phyloP scores from a whole-genome alignment of 2,888 invertebrate genomes.

The Parascotia fuliginaria region DNA sequence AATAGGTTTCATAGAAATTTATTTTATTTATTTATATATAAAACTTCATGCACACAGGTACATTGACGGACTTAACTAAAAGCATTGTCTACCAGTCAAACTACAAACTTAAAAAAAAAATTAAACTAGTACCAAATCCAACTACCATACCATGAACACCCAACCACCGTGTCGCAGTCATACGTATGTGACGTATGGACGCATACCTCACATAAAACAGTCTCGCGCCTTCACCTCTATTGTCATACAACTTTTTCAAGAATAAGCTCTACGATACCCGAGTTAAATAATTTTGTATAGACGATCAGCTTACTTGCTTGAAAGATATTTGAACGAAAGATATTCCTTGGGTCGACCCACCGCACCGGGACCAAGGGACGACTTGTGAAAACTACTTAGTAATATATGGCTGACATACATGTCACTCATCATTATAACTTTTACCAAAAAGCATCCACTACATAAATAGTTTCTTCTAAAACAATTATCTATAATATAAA shows the following conservation, averaged over 20 bases:
- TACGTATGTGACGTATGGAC: constrained; percentile 25
- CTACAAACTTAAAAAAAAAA: neutral
- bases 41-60: too few relatives aligned
- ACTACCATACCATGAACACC: constrained; percentile 12
- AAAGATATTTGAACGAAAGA: neutral
- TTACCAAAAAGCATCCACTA: too few relatives aligned
- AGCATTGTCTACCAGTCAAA: too few relatives aligned
- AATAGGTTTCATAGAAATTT: too few relatives aligned
- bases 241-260: constrained; percentile 35
- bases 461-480: too few relatives aligned
- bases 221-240: constrained; percentile 37
- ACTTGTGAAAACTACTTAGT: too few relatives aligned
- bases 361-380: neutral
- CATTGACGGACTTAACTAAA: too few relatives aligned
- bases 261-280: constrained; percentile 8
- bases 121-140: constrained; percentile 9
- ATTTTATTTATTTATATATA: too few relatives aligned
- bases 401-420: too few relatives aligned
- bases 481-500: too few relatives aligned
- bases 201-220: constrained; percentile 43
- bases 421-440: too few relatives aligned
- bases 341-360: neutral
- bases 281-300: neutral
- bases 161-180: constrained; percentile 16
- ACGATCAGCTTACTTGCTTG: neutral